Evolutionary conservation across 1,140 invertebrate genomes (phyloP).

Genomic region (Pollicipes pollicipes): DNA sequence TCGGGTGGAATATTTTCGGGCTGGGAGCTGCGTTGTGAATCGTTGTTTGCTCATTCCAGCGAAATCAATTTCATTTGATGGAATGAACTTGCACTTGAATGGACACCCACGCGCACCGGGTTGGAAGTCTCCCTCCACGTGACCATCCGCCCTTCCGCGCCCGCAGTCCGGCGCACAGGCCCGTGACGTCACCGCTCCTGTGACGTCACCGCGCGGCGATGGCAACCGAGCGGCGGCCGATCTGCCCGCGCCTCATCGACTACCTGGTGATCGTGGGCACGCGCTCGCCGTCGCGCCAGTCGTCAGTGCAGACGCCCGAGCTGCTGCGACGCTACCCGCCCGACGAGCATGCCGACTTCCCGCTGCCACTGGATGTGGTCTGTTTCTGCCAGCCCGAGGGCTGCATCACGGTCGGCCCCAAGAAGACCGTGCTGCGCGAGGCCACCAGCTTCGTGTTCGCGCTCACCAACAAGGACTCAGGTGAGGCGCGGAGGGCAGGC

Average conservation of each 20-base stretch:
- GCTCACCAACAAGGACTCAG: slow-evolving; percentile 96
- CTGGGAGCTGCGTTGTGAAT: too few species aligned
- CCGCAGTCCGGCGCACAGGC: too few species aligned
- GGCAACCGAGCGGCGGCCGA: slow-evolving; percentile 26
- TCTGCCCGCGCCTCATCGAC: slow-evolving; percentile 52
- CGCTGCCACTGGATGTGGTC: slow-evolving; percentile 89
- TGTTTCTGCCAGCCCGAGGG: slow-evolving; percentile 99
- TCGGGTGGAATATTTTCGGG: too few species aligned
- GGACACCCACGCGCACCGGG: too few species aligned
- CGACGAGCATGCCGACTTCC: slow-evolving; percentile 95
- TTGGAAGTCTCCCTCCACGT: too few species aligned
- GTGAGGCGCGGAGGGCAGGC: slow-evolving; percentile 26
- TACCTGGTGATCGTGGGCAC: slow-evolving; percentile 92
- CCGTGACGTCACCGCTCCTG: not conserved
- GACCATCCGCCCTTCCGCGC: too few species aligned
- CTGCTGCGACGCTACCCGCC: slow-evolving; percentile 87
- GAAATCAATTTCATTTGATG: too few species aligned
- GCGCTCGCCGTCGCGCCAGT: slow-evolving; percentile 41
- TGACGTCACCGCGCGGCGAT: not conserved
- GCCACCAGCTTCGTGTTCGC: slow-evolving; percentile 95
- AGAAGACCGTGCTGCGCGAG: slow-evolving; percentile 63
- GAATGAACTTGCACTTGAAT: too few species aligned
- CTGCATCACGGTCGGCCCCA: slow-evolving; percentile 60
- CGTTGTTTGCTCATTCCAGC: too few species aligned
- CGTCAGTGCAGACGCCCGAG: slow-evolving; percentile 65